Evolutionary conservation across 2,888 invertebrate species (phyloP).

Genomic region (Conistra vaccinii): DNA sequence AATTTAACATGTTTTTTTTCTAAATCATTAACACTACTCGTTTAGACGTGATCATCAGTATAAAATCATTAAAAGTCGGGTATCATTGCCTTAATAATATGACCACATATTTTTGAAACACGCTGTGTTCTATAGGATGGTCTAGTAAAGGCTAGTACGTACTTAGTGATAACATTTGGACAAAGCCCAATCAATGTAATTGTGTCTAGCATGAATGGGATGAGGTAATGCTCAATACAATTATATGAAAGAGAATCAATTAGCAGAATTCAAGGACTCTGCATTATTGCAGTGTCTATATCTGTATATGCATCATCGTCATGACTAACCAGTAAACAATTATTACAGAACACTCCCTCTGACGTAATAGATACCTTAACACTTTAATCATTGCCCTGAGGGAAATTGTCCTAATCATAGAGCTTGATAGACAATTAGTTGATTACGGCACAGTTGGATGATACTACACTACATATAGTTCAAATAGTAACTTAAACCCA

Average conservation of each 20-base stretch:
- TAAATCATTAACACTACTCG: too few species aligned
- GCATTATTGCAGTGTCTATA: conserved; percentile 1
- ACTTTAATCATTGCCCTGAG: conserved; percentile 13
- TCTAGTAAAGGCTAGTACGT: neutral
- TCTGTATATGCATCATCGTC: conserved; percentile 5
- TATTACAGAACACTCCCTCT: conserved; percentile 15
- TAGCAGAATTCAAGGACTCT: conserved; percentile 19
- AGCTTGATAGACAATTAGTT: neutral
- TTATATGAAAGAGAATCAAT: conserved; percentile 19
- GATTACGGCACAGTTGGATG: neutral
- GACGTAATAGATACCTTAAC: conserved; percentile 1
- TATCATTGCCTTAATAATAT: too few species aligned
- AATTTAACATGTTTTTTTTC: too few species aligned
- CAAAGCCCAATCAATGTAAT: neutral
- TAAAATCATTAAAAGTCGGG: too few species aligned
- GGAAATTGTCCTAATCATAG: conserved; percentile 27
- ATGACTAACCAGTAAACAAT: conserved; percentile 23
- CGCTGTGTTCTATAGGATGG: neutral
- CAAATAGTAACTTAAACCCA: neutral
- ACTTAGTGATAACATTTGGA: neutral
- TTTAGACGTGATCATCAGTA: too few species aligned
- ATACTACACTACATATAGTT: neutral
- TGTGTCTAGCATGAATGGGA: conserved; percentile 27
- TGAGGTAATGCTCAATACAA: conserved; percentile 24
- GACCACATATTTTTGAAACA: too few species aligned